Conservation (phyloP, 2,113 vertebrate genomes). For the Actenoides lindsayi region DNA sequence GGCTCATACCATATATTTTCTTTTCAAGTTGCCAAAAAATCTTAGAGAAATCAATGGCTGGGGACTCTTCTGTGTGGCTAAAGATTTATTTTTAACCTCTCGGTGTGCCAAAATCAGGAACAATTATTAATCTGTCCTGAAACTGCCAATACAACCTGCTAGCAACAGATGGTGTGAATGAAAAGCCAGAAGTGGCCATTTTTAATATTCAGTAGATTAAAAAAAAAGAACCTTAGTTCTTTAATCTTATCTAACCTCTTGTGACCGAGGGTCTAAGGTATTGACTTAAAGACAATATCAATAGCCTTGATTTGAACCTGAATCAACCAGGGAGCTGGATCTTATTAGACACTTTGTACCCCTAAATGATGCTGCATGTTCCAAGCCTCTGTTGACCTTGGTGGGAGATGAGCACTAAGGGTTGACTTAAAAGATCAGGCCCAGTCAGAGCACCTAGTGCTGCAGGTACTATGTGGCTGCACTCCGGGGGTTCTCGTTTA, state of each 20-base stretch:
- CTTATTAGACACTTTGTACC: not conserved
- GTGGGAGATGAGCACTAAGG: not conserved
- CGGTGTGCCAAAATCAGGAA: slow-evolving; percentile 31
- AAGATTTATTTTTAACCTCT: slow-evolving; percentile 50
- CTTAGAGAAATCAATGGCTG: slow-evolving; percentile 33
- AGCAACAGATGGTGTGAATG: slow-evolving; percentile 65
- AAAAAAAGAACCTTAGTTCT: not conserved
- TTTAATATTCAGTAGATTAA: slow-evolving; percentile 69
- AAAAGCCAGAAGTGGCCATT: slow-evolving; percentile 55
- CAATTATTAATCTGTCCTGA: slow-evolving; percentile 62
- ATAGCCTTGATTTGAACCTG: slow-evolving; percentile 32
- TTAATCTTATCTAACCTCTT: slow-evolving; percentile 61
- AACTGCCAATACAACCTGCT: slow-evolving; percentile 65
- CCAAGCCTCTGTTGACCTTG: not conserved
- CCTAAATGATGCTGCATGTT: not conserved
- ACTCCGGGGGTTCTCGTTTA: not conserved
- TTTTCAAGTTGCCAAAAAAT: slow-evolving; percentile 32
- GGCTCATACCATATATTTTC: slow-evolving; percentile 19
- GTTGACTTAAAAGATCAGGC: not conserved
- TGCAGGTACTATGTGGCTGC: not conserved
- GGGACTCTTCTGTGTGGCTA: not conserved
- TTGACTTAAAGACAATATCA: slow-evolving; percentile 53
- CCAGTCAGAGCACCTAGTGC: not conserved
- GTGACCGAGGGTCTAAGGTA: slow-evolving; percentile 27
- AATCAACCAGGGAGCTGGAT: not conserved